Evolutionary conservation across 2,113 vertebrate species (phyloP).

Genomic region (Gavia stellata): DNA sequence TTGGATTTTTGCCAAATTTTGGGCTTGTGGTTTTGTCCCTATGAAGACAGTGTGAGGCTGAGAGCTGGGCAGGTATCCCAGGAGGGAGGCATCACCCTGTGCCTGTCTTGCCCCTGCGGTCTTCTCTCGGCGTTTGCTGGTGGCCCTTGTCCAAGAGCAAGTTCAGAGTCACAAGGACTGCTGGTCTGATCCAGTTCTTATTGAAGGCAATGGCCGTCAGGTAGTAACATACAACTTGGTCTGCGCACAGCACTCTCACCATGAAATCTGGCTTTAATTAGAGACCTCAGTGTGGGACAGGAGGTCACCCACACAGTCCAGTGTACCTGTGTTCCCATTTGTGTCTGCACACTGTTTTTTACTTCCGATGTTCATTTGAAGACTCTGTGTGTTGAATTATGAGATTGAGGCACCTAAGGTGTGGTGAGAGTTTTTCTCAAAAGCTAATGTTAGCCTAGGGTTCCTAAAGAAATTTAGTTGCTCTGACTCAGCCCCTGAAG

Average conservation of each 20-base stretch:
- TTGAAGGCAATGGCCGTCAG: not conserved
- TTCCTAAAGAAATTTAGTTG: not conserved
- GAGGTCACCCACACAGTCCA: not conserved
- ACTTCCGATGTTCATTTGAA: not conserved
- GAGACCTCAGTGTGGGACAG: not conserved
- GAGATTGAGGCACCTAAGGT: not conserved
- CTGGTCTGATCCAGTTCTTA: not conserved
- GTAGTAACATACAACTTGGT: not conserved
- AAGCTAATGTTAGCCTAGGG: not conserved
- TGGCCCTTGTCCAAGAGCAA: fast-evolving
- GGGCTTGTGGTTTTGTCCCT: not conserved
- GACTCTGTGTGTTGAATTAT: not conserved
- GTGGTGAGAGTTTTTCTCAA: not conserved
- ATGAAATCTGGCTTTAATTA: not conserved
- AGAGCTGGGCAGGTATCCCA: not conserved
- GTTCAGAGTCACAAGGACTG: not conserved
- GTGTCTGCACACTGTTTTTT: not conserved
- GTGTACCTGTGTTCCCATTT: not conserved
- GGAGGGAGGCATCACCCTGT: not conserved
- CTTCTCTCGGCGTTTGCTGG: not conserved
- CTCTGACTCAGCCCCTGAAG: not conserved
- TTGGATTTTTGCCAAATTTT: not conserved
- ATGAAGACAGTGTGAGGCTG: not conserved
- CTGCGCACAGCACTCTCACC: not conserved
- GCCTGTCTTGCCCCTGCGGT: not conserved